These are phyloP conservation scores for Oscheius sp. DNA, from an alignment of 2,888 invertebrate genomes.

Conservation along the genomic window DNA sequence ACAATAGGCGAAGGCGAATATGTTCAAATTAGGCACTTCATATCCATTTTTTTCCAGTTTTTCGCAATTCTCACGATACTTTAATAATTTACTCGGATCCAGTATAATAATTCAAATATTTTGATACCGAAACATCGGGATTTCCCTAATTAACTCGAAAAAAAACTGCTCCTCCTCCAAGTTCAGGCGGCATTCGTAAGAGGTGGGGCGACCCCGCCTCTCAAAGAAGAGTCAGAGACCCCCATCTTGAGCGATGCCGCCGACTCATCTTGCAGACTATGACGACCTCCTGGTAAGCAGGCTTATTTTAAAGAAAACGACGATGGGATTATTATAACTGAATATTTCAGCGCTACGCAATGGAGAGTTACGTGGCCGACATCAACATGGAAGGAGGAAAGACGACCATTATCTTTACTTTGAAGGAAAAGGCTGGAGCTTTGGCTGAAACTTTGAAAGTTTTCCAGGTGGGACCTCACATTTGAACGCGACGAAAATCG, in stretches of 20 bases:
- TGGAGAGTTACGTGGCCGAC: constrained; percentile 73
- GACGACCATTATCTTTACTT: constrained; percentile 85
- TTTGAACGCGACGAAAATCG: not conserved
- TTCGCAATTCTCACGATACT: no score
- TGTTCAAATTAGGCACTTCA: no score
- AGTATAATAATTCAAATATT: no score
- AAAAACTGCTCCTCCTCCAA: no score
- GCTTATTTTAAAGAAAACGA: not conserved
- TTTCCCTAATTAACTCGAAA: no score
- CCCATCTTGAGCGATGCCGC: constrained; percentile 19
- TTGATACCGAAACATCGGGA: no score
- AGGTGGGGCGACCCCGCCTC: no score
- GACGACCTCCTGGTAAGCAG: constrained; percentile 25
- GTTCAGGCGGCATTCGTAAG: no score
- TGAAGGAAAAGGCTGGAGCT: constrained; percentile 87
- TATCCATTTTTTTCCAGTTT: no score
- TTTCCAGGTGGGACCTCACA: constrained; percentile 82
- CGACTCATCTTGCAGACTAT: constrained; percentile 18
- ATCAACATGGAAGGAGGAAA: constrained; percentile 64
- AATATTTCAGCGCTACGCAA: constrained; percentile 66
- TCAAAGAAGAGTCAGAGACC: no score
- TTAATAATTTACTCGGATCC: no score
- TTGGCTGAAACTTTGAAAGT: constrained; percentile 88
- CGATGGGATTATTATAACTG: not conserved
- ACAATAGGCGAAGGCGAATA: no score